Percentiles rank a stretch among this genome's conserved stretches.
These are phyloP conservation scores for Drosophila burlai DNA, from an alignment of 1,140 invertebrate genomes.

Conservation along the genomic window DNA sequence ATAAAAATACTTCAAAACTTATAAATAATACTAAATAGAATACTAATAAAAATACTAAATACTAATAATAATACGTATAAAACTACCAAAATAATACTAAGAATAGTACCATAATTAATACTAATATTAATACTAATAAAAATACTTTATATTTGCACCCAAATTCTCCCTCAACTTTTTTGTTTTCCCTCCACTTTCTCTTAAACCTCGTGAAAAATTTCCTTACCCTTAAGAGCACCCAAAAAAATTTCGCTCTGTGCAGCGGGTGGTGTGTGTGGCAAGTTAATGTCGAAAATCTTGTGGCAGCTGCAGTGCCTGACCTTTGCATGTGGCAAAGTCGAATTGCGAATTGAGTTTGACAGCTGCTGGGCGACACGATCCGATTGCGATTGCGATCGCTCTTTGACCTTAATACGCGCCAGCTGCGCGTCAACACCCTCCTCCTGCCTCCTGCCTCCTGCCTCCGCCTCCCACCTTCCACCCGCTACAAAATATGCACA, in stretches of 20 bases:
- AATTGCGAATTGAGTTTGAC: slow-evolving; percentile 80
- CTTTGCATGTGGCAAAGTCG: slow-evolving; percentile 72
- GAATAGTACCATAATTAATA: not conserved
- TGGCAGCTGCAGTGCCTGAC: slow-evolving; percentile 66
- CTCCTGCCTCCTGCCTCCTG: not conserved
- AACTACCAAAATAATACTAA: not conserved
- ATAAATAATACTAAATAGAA: not conserved
- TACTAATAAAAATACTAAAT: not conserved
- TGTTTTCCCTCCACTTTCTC: not conserved
- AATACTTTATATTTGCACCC: not conserved
- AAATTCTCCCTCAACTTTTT: not conserved
- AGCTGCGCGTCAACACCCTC: slow-evolving; percentile 75
- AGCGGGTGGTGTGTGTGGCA: slow-evolving; percentile 41
- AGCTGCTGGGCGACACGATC: slow-evolving; percentile 82
- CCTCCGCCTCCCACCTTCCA: not conserved
- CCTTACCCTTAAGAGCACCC: fast-evolving
- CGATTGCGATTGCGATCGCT: slow-evolving; percentile 80
- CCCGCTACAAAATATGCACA: slow-evolving; percentile 1
- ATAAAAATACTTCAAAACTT: not conserved
- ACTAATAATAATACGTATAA: too few species aligned
- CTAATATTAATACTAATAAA: not conserved
- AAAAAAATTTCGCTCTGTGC: not conserved
- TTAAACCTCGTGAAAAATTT: not conserved
- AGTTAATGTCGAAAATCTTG: slow-evolving; percentile 66
- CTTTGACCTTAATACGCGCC: slow-evolving; percentile 84